Percentiles rank a stretch among this genome's conserved stretches.
Evolutionary conservation across 2,888 invertebrate genomes (phyloP).

Genomic region (Neoascia interrupta): DNA sequence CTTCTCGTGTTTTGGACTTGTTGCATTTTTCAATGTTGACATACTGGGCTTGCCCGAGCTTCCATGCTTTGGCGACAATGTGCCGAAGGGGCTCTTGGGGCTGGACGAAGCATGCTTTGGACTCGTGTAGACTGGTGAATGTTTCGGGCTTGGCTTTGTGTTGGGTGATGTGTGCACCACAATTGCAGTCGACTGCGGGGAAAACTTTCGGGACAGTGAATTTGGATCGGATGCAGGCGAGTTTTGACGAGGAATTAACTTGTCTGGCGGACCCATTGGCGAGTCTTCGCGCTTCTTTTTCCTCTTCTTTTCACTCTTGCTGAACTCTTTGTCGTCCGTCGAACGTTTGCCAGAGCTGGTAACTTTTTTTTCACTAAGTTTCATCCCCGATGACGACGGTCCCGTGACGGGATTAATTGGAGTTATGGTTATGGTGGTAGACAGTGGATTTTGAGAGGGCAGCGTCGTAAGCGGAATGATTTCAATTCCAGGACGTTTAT

Average conservation of each 20-base stretch:
- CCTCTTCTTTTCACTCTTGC: constrained; percentile 85
- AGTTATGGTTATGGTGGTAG: constrained; percentile 92
- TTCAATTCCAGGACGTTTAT: constrained; percentile 89
- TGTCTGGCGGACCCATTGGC: constrained; percentile 85
- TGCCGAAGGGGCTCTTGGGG: constrained; percentile 87
- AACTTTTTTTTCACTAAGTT: constrained; percentile 79
- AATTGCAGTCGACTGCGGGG: constrained; percentile 82
- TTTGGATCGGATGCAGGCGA: constrained; percentile 81
- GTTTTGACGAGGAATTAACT: constrained; percentile 86
- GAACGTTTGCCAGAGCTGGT: constrained; percentile 76
- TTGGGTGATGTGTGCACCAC: constrained; percentile 69
- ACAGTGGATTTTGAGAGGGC: constrained; percentile 80
- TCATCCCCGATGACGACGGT: constrained; percentile 11
- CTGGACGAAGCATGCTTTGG: constrained; percentile 89
- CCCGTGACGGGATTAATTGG: constrained; percentile 81
- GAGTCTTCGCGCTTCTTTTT: constrained; percentile 87
- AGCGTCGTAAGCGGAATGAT: constrained; percentile 88
- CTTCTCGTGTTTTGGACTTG: constrained; percentile 83
- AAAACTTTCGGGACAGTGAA: constrained; percentile 83
- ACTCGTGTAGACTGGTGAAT: constrained; percentile 87
- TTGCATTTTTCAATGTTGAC: constrained; percentile 91
- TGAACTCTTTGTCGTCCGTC: constrained; percentile 77
- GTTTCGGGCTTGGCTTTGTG: constrained; percentile 84
- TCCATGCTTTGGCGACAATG: constrained; percentile 89
- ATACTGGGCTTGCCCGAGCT: constrained; percentile 92